These are phyloP conservation scores for Macrobrachium rosenbergii DNA, from an alignment of 1,140 invertebrate genomes.

Conservation along the genomic window DNA sequence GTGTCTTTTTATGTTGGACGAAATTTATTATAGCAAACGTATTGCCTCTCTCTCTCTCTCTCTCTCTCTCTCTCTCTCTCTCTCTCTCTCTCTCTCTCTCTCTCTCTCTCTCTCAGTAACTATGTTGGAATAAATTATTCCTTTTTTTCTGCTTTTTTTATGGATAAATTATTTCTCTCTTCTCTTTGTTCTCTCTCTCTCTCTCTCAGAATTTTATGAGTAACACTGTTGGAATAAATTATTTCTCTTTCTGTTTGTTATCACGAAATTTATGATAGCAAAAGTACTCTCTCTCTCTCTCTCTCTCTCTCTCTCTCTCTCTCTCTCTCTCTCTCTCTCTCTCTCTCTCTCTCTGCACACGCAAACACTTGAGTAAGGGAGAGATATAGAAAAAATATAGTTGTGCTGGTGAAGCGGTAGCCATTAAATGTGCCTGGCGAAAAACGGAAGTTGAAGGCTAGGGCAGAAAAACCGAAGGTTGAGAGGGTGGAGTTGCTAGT, in stretches of 20 bases:
- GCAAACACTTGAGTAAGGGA: neutral
- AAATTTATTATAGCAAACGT: neutral
- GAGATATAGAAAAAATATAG: neutral
- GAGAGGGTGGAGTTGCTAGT: neutral
- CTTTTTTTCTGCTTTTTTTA: no score
- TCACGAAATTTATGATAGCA: no score
- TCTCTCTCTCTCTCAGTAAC: neutral
- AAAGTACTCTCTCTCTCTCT: neutral
- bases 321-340: neutral
- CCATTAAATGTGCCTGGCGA: neutral
- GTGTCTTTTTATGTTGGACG: neutral
- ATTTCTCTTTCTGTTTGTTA: no score
- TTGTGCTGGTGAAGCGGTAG: neutral
- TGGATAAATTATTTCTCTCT: no score
- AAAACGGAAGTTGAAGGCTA: neutral
- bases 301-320: neutral
- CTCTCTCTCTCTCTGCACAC: neutral
- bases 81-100: neutral
- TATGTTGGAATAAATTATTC: no score
- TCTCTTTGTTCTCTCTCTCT: no score
- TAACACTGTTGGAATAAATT: no score
- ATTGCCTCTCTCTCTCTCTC: neutral
- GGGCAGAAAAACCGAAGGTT: neutral
- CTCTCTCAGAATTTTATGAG: no score
- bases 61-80: neutral